These are phyloP conservation scores for Callorhinus ursinus DNA, from an alignment of 2,113 vertebrate genomes.

Conservation along the genomic window DNA sequence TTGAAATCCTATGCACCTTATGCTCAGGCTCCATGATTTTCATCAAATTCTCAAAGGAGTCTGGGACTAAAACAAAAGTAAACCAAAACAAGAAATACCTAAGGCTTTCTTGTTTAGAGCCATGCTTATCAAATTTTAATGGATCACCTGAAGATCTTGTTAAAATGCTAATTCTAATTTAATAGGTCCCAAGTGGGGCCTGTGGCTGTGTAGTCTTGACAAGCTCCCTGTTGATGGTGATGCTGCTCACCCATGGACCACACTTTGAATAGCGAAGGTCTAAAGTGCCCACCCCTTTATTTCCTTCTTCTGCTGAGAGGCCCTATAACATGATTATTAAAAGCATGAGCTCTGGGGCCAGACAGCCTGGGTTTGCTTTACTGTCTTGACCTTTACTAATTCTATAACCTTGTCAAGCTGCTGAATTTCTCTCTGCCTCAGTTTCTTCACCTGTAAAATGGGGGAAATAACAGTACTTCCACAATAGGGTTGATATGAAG, in stretches of 20 bases:
- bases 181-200: background rate
- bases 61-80: conserved; percentile 10
- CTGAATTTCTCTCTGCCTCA: background rate
- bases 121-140: background rate
- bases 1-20: background rate
- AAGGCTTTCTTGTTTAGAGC: background rate
- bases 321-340: background rate
- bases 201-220: background rate
- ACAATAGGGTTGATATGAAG: background rate
- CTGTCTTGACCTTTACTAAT: background rate
- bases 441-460: background rate
- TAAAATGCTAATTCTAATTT: background rate
- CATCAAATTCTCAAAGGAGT: background rate
- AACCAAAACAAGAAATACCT: background rate
- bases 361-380: background rate
- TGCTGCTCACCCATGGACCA: background rate
- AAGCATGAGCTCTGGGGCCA: background rate
- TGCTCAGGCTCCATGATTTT: background rate
- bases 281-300: background rate
- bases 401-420: background rate
- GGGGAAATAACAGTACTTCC: background rate
- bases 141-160: background rate
- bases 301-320: background rate
- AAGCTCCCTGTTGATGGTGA: background rate
- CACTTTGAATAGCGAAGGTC: background rate